Evolutionary conservation across 2,113 vertebrate species (phyloP).

Genomic region (Myrmecobius fasciatus): DNA sequence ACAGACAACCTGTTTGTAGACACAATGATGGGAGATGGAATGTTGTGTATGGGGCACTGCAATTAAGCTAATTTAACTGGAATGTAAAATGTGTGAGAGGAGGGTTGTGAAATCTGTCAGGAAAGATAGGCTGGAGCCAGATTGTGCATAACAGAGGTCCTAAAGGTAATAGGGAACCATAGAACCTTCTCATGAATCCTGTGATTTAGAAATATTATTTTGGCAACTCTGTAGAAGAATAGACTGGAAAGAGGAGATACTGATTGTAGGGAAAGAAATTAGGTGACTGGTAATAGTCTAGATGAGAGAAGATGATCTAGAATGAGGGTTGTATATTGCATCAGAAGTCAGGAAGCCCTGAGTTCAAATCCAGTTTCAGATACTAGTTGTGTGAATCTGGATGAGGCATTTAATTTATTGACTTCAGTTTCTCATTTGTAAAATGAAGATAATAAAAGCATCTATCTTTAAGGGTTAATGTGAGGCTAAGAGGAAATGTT

Average conservation of each 20-base stretch:
- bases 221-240: not conserved
- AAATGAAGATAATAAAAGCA: not conserved
- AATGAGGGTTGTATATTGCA: not conserved
- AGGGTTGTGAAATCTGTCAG: not conserved
- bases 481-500: not conserved
- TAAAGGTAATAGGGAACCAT: not conserved
- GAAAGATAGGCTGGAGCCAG: not conserved
- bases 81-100: not conserved
- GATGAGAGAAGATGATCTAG: not conserved
- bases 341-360: not conserved
- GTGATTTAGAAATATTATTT: not conserved
- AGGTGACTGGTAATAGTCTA: slow-evolving; percentile 1
- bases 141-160: not conserved
- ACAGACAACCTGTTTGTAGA: not conserved
- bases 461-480: not conserved
- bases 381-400: not conserved
- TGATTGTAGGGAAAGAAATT: not conserved
- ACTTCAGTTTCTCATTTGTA: not conserved
- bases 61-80: not conserved
- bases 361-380: not conserved
- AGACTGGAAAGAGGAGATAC: not conserved
- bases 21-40: not conserved
- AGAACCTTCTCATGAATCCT: not conserved
- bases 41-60: not conserved
- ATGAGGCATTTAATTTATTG: not conserved